phyloP scores from a whole-genome alignment of 2,888 invertebrate species.

The Leptinotarsa juncta region DNA sequence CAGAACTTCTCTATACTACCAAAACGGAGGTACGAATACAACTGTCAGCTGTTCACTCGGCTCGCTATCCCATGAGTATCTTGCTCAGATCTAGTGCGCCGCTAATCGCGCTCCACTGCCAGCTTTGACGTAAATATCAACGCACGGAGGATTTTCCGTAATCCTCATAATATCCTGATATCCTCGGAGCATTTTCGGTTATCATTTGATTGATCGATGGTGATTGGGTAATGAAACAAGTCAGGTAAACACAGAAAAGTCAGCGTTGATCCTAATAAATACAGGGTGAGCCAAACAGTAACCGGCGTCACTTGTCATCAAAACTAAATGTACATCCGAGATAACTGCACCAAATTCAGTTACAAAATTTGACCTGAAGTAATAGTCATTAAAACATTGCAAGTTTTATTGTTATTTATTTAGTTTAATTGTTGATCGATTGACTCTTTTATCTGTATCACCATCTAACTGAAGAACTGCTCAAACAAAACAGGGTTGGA shows the following conservation, averaged over 20 bases:
- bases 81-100: conserved; percentile 51
- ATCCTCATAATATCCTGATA: conserved; percentile 8
- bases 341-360: too few species aligned
- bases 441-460: too few species aligned
- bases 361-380: too few species aligned
- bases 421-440: too few species aligned
- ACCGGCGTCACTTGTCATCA: too few species aligned
- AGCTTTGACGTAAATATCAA: conserved; percentile 43
- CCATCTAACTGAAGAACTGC: too few species aligned
- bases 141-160: conserved; percentile 42
- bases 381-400: too few species aligned
- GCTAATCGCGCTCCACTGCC: conserved; percentile 31
- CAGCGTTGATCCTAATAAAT: too few species aligned
- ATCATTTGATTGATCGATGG: background rate
- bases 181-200: background rate
- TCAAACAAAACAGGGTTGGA: too few species aligned
- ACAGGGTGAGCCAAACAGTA: too few species aligned
- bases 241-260: background rate
- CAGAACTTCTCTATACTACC: conserved; percentile 46
- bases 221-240: background rate
- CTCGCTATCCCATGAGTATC: conserved; percentile 32
- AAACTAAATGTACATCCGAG: too few species aligned
- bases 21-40: conserved; percentile 52
- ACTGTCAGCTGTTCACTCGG: conserved; percentile 51
- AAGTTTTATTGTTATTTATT: too few species aligned